Conservation (phyloP, 2,888 invertebrate genomes). For the Eupeodes luniger region DNA sequence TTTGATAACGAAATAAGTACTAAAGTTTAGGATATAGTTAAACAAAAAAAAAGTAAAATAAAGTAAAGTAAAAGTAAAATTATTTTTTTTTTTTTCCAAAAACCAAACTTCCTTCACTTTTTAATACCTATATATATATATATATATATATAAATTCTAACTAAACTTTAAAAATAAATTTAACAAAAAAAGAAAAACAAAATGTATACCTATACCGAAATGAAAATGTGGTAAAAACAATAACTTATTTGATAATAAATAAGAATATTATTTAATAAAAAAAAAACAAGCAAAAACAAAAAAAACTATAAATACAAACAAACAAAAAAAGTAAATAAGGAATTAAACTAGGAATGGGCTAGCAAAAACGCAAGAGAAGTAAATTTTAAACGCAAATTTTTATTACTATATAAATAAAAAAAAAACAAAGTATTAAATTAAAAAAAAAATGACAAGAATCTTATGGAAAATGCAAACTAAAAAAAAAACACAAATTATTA, state of each 20-base stretch:
- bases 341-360: conserved; percentile 76
- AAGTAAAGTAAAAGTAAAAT: conserved; percentile 65
- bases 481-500: conserved; percentile 72
- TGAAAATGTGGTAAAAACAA: conserved; percentile 76
- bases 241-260: conserved; percentile 74
- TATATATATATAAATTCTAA: conserved; percentile 23
- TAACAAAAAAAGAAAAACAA: conserved; percentile 51
- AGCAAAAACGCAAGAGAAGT: conserved; percentile 76
- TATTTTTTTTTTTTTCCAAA: conserved; percentile 67
- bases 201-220: conserved; percentile 76
- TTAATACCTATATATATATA: not conserved
- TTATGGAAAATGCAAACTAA: conserved; percentile 72
- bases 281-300: not conserved
- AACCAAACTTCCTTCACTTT: conserved; percentile 68
- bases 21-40: conserved; percentile 78
- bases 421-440: conserved; percentile 76
- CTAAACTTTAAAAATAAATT: conserved; percentile 42
- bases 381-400: conserved; percentile 75
- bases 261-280: conserved; percentile 67
- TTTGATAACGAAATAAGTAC: conserved; percentile 76
- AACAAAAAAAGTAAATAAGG: conserved; percentile 64
- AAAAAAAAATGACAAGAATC: conserved; percentile 73
- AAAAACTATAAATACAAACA: conserved; percentile 64
- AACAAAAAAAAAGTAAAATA: conserved; percentile 75
- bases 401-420: conserved; percentile 71